Evolutionary conservation across 2,797 vertebrate species (phyloP).

Genomic region (Anguilla marmorata): DNA sequence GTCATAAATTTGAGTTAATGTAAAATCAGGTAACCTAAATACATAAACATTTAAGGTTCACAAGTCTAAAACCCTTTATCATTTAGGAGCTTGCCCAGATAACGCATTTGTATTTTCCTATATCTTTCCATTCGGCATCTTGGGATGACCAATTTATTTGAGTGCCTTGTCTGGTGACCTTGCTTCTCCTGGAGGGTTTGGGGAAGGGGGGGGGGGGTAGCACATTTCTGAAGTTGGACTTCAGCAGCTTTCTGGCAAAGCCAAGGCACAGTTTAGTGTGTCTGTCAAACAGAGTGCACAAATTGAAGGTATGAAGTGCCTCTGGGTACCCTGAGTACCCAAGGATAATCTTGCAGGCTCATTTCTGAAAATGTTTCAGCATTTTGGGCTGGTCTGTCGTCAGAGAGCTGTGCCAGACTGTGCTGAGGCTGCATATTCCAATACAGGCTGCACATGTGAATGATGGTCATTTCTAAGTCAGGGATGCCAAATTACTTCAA

Average conservation of each 20-base stretch:
- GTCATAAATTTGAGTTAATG: too few species aligned
- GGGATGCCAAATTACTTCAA: background rate
- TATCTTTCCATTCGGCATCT: too few species aligned
- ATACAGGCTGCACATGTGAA: background rate
- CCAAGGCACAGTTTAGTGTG: background rate
- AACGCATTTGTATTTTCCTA: too few species aligned
- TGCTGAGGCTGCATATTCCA: too few species aligned
- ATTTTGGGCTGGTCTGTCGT: background rate
- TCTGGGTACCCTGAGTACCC: background rate
- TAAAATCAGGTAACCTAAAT: too few species aligned
- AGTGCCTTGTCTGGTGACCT: too few species aligned
- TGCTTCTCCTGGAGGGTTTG: too few species aligned
- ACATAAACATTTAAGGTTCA: too few species aligned
- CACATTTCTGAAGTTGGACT: background rate
- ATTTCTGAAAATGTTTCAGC: background rate
- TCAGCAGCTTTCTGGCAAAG: slow-evolving; percentile 1
- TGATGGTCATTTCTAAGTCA: background rate
- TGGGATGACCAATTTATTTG: too few species aligned
- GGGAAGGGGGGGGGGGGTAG: background rate
- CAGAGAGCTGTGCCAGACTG: background rate
- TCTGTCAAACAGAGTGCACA: background rate
- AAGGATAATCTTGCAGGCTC: background rate
- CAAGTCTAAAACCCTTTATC: too few species aligned
- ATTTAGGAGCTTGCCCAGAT: too few species aligned
- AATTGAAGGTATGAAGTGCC: background rate